phyloP scores from a whole-genome alignment of 2,888 invertebrate genomes.

The Mylabris sibirica region DNA sequence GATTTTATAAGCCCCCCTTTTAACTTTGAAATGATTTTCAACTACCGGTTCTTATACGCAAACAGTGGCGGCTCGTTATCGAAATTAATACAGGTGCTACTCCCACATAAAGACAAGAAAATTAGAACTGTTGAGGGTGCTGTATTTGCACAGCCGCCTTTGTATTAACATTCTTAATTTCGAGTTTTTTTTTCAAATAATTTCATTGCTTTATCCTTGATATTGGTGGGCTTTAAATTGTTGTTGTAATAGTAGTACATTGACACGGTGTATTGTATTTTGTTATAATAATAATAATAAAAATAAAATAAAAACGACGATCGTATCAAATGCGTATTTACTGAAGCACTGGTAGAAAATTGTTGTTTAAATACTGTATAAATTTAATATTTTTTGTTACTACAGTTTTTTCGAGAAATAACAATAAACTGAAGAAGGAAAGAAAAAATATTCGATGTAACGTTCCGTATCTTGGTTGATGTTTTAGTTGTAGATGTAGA shows the following conservation, averaged over 20 bases:
- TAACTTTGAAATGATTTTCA: not conserved
- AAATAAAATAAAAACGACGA: conserved; percentile 19
- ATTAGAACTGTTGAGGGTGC: no score
- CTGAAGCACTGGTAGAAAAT: conserved; percentile 30
- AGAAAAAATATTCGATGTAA: not conserved
- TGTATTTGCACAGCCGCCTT: no score
- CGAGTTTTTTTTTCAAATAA: not conserved
- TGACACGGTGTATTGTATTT: conserved; percentile 26
- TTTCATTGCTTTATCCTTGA: not conserved
- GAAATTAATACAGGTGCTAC: no score
- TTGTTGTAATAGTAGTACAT: conserved; percentile 19
- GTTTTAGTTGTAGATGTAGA: not conserved
- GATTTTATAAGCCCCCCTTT: conserved; percentile 30
- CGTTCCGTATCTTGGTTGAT: not conserved
- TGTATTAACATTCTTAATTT: not conserved
- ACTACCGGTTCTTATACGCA: not conserved
- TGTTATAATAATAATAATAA: not conserved
- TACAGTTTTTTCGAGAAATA: not conserved
- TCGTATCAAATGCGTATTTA: conserved; percentile 26
- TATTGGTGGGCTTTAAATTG: conserved; percentile 17
- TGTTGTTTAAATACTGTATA: conserved; percentile 33
- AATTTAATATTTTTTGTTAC: not conserved
- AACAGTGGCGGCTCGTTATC: no score
- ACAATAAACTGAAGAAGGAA: not conserved
- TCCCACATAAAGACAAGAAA: no score